Evolutionary conservation across 2,797 vertebrate genomes (phyloP).

Genomic region (Notamacropus eugenii): DNA sequence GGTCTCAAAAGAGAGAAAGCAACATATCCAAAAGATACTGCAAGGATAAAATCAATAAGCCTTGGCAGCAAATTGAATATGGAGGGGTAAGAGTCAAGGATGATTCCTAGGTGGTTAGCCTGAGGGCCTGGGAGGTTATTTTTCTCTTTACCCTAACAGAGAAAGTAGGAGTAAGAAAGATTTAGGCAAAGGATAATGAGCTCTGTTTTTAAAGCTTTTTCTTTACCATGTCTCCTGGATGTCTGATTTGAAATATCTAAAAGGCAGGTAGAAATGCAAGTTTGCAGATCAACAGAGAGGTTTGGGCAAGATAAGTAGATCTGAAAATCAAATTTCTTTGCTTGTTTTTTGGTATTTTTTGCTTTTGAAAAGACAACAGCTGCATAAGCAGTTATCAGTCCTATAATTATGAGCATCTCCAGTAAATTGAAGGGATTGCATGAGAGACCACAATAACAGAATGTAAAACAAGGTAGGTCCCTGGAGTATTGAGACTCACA

Average conservation of each 20-base stretch:
- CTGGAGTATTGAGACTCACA: background rate
- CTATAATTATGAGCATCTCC: background rate
- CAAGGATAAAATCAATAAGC: too few species aligned
- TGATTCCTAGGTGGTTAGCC: background rate
- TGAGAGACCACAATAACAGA: background rate
- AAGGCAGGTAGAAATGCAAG: background rate
- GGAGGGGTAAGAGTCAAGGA: background rate
- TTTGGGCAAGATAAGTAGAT: background rate
- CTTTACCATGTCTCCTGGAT: background rate
- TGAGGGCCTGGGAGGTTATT: background rate
- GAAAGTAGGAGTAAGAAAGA: background rate
- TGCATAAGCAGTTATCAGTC: background rate
- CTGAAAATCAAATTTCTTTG: background rate
- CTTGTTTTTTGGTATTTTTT: background rate
- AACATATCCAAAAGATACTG: background rate
- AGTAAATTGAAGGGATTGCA: background rate
- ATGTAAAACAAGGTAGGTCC: background rate
- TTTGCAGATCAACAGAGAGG: background rate
- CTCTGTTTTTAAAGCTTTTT: background rate
- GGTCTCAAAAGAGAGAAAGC: background rate
- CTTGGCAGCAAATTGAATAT: background rate
- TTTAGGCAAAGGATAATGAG: background rate
- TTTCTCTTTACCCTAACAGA: background rate
- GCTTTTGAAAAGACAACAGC: background rate
- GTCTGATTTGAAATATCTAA: background rate